Percentiles rank a stretch among this genome's conserved stretches.
phyloP scores from a whole-genome alignment of 2,797 vertebrate species.

The Platalea minor region DNA sequence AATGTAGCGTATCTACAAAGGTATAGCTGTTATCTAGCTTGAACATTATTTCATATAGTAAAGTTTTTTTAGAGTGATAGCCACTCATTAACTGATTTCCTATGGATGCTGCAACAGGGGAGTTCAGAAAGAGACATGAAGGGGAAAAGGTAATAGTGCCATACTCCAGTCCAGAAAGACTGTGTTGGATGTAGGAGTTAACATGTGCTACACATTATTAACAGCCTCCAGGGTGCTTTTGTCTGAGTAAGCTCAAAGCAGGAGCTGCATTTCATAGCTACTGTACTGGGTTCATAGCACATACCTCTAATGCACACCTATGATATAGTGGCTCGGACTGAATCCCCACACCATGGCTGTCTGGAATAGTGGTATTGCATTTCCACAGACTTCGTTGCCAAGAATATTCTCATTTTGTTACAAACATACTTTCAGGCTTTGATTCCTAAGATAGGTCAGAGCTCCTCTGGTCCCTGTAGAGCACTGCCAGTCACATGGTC shows the following conservation, averaged over 20 bases:
- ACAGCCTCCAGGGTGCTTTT: neutral
- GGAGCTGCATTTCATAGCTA: neutral
- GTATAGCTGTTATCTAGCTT: neutral
- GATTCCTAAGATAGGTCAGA: neutral
- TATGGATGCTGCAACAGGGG: neutral
- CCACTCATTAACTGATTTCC: neutral
- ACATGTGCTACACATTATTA: neutral
- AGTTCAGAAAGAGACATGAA: neutral
- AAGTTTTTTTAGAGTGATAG: neutral
- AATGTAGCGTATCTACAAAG: neutral
- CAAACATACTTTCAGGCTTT: neutral
- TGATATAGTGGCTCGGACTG: neutral
- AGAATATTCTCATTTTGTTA: neutral
- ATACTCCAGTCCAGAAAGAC: neutral
- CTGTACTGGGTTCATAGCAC: neutral
- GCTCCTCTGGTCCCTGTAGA: neutral
- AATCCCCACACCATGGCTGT: neutral
- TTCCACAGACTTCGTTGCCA: neutral
- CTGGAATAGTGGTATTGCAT: neutral
- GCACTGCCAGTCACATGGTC: accelerated
- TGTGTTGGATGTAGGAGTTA: neutral
- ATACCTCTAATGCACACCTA: neutral
- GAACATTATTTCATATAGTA: neutral
- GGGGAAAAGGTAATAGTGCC: neutral
- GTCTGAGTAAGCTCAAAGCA: neutral